Evolutionary conservation across 2,797 vertebrate species (phyloP), one percentile per base, ranked within the genome.

Genomic region (Dicrostonyx torquatus): DNA sequence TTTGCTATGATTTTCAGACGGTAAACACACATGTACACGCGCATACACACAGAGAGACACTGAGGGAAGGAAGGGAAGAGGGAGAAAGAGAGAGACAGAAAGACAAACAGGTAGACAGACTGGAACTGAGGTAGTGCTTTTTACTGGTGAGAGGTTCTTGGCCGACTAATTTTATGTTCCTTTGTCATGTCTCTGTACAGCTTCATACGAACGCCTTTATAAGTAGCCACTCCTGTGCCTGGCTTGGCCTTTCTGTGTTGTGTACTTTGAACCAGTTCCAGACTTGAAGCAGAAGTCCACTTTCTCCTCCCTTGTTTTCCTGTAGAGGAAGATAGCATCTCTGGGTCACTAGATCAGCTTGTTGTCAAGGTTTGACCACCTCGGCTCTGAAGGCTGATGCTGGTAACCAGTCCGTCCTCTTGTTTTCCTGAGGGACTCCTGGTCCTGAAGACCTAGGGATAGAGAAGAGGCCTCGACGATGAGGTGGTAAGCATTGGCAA

Each of bases 1-100:
- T 76, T 43, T 73, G 14, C 58, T 53, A 75, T 10, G 62, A 58
- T 53, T 87, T 93, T 90, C 60, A 50, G n/a, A 84, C 72, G 91
- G n/a, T 13, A 76, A 77, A 50, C 53, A n/a, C 7, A 87, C 12
- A 11, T 10, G 1, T 24, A 3, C 29, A 20, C 8, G 17, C 3
- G 45, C 20, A n/a, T 34, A 85, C 3, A 85, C 45, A 68, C 45
- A 50, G 18, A 64, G 29, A 84, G 43, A 24, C 2, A 24, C 29
- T 34, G 1, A 18, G 2, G 2, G 43, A 12, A 4, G 17, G 1
- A 13, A 7, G 24, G 13, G 18, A 29, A 31, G 17, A 83, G 40
- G 12, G 43, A 68, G 20, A 24, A 5, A 24, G 20, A 22, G 40
- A 75, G 24, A 13, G 11, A 40, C 10, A 72, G 8, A 72, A 24